phyloP scores from a whole-genome alignment of 2,888 invertebrate genomes.

The Macroteleia sp. region DNA sequence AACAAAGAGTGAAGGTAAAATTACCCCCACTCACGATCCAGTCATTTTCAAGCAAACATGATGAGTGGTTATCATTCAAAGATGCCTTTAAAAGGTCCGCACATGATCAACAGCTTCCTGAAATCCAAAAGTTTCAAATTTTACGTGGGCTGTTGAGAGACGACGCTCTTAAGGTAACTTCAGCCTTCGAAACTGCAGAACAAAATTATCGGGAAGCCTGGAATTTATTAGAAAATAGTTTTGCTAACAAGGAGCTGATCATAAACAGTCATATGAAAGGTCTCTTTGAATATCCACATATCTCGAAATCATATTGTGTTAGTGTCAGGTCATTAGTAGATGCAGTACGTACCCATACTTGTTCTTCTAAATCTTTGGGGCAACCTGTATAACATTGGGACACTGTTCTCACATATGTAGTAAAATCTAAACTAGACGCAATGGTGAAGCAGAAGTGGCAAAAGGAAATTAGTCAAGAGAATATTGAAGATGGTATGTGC shows the following conservation, averaged over 20 bases:
- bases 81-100: not conserved
- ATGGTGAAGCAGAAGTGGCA: not conserved
- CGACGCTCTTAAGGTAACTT: not conserved
- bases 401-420: constrained; percentile 1
- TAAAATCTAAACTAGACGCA: not conserved
- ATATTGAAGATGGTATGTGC: not conserved
- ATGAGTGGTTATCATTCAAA: not conserved
- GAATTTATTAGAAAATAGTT: constrained; percentile 1
- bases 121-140: constrained; percentile 3
- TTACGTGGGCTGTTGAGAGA: not conserved
- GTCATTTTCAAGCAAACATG: constrained; percentile 1
- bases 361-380: not conserved
- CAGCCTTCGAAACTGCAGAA: not conserved
- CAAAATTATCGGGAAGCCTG: constrained; percentile 2
- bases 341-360: not conserved
- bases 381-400: constrained; percentile 9
- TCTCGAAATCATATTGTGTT: not conserved
- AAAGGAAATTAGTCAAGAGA: not conserved
- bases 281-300: not conserved
- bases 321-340: constrained; percentile 10
- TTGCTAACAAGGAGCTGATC: not conserved
- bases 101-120: not conserved
- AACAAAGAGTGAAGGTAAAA: not conserved
- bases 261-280: constrained; percentile 18
- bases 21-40: constrained; percentile 1